phyloP scores from a whole-genome alignment of 2,113 vertebrate species.

The Lycaon pictus region DNA sequence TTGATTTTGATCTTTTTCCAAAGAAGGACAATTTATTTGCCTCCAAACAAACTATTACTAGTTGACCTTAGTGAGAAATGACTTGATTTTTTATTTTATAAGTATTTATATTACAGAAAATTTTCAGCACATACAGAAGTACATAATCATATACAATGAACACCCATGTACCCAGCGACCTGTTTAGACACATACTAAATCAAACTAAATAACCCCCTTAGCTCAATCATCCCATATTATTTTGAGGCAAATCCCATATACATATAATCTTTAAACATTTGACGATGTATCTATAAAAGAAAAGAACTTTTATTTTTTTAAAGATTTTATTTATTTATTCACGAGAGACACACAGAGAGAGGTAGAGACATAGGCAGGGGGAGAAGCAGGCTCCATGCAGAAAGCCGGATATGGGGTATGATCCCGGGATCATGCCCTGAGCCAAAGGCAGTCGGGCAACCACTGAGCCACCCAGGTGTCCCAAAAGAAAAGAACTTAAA shows the following conservation, averaged over 20 bases:
- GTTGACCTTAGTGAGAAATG: constrained; percentile 53
- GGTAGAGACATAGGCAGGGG: too few relatives aligned
- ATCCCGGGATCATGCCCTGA: too few relatives aligned
- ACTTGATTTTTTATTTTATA: constrained; percentile 62
- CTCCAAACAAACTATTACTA: neutral
- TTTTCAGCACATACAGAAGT: constrained; percentile 7
- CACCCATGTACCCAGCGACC: neutral
- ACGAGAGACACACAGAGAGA: too few relatives aligned
- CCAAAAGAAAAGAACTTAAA: neutral
- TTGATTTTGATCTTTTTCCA: constrained; percentile 35
- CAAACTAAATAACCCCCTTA: neutral
- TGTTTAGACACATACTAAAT: neutral
- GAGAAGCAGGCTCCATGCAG: too few relatives aligned
- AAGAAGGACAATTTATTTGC: neutral
- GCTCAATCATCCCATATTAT: neutral
- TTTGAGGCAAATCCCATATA: neutral
- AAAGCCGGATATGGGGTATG: too few relatives aligned
- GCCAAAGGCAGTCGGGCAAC: too few relatives aligned
- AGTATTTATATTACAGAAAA: constrained; percentile 22
- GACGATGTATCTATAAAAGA: neutral
- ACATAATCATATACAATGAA: neutral
- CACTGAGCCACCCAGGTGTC: too few relatives aligned
- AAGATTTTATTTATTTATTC: too few relatives aligned
- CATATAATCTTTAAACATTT: neutral
- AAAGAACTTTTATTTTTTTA: neutral